Percentiles rank a stretch among this genome's conserved stretches.
These are phyloP conservation scores for Arrhamphus sclerolepis DNA, from an alignment of 2,797 vertebrate species.

Conservation along the genomic window DNA sequence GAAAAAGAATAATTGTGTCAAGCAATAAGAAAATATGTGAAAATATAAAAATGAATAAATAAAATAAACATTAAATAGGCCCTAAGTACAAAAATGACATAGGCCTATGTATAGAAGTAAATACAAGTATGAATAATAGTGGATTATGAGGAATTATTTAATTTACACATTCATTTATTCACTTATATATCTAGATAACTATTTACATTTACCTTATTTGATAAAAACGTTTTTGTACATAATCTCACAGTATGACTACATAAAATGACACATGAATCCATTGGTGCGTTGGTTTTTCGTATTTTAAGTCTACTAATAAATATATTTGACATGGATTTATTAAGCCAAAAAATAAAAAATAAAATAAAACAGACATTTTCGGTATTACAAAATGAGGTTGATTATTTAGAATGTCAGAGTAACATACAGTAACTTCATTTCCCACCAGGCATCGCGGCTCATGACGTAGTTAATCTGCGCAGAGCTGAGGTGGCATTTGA, in stretches of 20 bases:
- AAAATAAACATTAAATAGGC: not conserved
- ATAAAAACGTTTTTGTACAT: not conserved
- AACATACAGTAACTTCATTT: slow-evolving; percentile 37
- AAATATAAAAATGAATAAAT: not conserved
- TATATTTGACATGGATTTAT: too few relatives aligned
- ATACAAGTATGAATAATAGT: not conserved
- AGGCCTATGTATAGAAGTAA: too few relatives aligned
- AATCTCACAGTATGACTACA: too few relatives aligned
- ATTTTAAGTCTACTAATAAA: too few relatives aligned
- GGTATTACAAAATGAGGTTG: too few relatives aligned
- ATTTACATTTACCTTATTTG: too few relatives aligned
- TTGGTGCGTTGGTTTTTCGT: too few relatives aligned
- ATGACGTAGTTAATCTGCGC: slow-evolving; percentile 62
- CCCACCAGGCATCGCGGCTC: slow-evolving; percentile 43
- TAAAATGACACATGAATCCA: too few relatives aligned
- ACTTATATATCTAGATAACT: too few relatives aligned
- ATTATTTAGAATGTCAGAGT: not conserved
- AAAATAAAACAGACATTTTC: not conserved
- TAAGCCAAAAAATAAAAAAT: not conserved
- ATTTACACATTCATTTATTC: too few relatives aligned
- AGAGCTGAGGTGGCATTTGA: slow-evolving; percentile 67
- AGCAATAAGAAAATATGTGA: not conserved
- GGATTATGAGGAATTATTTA: too few relatives aligned
- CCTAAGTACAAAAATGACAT: not conserved
- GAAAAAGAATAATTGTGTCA: not conserved